Evolutionary conservation across 1,140 invertebrate genomes (phyloP).

Genomic region (Microplitis mediator): DNA sequence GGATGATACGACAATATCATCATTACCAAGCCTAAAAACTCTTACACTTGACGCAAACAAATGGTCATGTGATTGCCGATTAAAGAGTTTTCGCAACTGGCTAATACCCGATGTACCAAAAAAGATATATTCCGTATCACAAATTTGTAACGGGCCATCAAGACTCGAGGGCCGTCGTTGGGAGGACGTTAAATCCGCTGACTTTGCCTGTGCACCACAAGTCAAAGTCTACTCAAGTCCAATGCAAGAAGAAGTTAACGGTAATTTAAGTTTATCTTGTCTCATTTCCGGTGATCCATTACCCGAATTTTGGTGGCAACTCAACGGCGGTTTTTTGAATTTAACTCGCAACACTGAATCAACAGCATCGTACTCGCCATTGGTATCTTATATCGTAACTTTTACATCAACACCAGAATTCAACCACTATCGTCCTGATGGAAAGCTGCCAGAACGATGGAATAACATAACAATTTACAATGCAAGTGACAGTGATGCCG

Average conservation of each 20-base stretch:
- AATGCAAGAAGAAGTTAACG: constrained; percentile 73
- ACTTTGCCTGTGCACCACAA: constrained; percentile 78
- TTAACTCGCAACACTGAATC: constrained; percentile 48
- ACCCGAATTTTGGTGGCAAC: constrained; percentile 82
- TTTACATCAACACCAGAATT: constrained; percentile 22
- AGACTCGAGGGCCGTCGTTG: constrained; percentile 68
- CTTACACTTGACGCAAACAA: constrained; percentile 83
- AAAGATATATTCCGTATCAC: constrained; percentile 70
- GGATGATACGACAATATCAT: constrained; percentile 69
- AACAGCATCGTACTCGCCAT: not conserved
- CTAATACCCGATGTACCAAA: constrained; percentile 67
- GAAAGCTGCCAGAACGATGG: constrained; percentile 65
- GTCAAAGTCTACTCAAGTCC: constrained; percentile 68
- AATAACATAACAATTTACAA: constrained; percentile 76
- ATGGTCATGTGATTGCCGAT: constrained; percentile 86
- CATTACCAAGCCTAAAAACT: constrained; percentile 74
- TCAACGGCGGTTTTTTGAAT: constrained; percentile 72
- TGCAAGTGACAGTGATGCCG: constrained; percentile 77
- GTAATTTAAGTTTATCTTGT: constrained; percentile 81
- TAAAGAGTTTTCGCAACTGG: constrained; percentile 82
- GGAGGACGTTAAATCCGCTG: constrained; percentile 69
- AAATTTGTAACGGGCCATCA: constrained; percentile 68
- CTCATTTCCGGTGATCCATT: constrained; percentile 81
- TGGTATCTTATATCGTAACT: not conserved
- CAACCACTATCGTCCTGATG: constrained; percentile 27